A percentile compares a stretch with the other conserved stretches of the same genome.
These are phyloP conservation scores for Formicarius rufipectus DNA, from an alignment of 2,113 vertebrate species.

Conservation along the genomic window DNA sequence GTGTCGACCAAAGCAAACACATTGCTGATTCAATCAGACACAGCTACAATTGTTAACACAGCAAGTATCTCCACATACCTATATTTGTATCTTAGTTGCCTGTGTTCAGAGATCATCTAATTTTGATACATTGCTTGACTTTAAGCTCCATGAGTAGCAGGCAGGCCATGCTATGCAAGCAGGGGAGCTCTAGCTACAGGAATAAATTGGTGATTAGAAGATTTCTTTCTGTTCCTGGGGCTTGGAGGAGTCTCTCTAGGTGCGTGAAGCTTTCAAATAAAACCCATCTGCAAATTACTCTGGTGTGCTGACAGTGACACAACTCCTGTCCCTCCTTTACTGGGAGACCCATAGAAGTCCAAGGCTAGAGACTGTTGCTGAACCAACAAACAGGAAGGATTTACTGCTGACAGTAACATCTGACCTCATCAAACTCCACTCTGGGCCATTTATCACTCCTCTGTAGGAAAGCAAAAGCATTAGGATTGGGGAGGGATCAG, in stretches of 20 bases:
- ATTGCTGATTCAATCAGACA: neutral
- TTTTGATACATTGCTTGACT: neutral
- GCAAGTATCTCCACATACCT: neutral
- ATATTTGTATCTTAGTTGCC: neutral
- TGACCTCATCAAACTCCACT: slow-evolving; percentile 58
- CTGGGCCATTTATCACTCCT: slow-evolving; percentile 25
- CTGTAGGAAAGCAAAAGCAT: neutral
- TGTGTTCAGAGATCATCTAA: neutral
- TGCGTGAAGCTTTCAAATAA: neutral
- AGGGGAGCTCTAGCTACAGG: neutral
- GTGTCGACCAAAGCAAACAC: neutral
- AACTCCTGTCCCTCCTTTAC: neutral
- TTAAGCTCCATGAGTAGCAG: rapidly evolving
- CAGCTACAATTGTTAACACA: neutral
- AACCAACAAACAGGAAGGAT: slow-evolving; percentile 52
- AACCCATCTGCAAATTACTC: neutral
- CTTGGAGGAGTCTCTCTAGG: neutral
- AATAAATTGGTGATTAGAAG: neutral
- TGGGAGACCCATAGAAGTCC: slow-evolving; percentile 6
- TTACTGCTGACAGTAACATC: neutral
- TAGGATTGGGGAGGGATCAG: neutral
- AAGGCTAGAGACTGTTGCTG: slow-evolving; percentile 28
- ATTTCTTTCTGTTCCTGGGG: neutral
- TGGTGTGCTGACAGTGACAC: neutral
- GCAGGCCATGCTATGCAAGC: rapidly evolving